Percentiles rank a stretch among this genome's conserved stretches.
Evolutionary conservation across 2,888 invertebrate genomes (phyloP).

Genomic region (Andrena bucephala): DNA sequence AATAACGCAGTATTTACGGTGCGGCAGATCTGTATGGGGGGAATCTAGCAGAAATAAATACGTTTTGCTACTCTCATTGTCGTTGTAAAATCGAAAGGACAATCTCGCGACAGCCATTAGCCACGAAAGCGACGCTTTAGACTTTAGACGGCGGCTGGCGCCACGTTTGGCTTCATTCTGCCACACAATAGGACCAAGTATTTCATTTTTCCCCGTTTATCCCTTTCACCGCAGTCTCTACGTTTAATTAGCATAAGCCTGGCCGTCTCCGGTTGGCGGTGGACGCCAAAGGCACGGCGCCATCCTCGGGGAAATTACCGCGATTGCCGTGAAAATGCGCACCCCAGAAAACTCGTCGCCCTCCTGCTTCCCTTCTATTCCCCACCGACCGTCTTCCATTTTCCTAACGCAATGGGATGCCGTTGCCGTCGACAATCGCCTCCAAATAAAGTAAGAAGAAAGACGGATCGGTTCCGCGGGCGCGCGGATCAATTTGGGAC

Average conservation of each 20-base stretch:
- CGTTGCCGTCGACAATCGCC: conserved; percentile 17
- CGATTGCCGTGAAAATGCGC: conserved; percentile 72
- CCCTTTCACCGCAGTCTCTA: conserved; percentile 52
- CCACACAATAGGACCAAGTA: conserved; percentile 43
- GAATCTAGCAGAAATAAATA: not conserved
- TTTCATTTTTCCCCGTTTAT: conserved; percentile 59
- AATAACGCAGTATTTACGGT: not conserved
- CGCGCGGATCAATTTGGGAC: no score
- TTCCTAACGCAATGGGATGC: conserved; percentile 21
- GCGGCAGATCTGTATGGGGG: not conserved
- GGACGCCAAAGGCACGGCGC: conserved; percentile 45
- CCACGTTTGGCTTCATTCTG: conserved; percentile 4
- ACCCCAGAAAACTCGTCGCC: conserved; percentile 45
- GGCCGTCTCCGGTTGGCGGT: conserved; percentile 39
- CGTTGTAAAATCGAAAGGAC: not conserved
- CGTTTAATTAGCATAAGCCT: conserved; percentile 72
- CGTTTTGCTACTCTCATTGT: not conserved
- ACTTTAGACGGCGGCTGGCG: not conserved
- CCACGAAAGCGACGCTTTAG: not conserved
- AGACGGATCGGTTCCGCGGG: no score
- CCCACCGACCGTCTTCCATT: conserved; percentile 29
- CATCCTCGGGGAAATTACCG: conserved; percentile 74
- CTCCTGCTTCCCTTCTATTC: not conserved
- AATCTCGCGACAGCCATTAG: conserved; percentile 21
- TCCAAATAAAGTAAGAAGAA: not conserved